A percentile compares a stretch with the other conserved stretches of the same genome.
These are phyloP conservation scores for Calliphora vicina DNA, from an alignment of 1,140 invertebrate species.

Conservation along the genomic window DNA sequence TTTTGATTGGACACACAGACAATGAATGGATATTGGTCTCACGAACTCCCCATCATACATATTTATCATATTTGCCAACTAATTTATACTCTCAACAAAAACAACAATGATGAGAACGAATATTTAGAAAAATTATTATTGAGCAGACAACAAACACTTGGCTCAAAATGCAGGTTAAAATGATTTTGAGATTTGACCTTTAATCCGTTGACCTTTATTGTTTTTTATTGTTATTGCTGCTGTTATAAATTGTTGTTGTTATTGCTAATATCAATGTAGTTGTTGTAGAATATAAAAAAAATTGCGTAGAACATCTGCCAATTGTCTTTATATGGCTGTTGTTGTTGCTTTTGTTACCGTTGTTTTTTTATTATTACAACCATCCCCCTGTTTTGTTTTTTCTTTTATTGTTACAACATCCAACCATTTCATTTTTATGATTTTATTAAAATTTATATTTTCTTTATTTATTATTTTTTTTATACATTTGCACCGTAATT, in stretches of 20 bases:
- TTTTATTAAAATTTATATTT: neutral
- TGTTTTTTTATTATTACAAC: neutral
- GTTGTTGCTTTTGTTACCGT: neutral
- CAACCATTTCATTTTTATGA: neutral
- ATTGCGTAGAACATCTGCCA: conserved; percentile 30
- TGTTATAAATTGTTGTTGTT: neutral
- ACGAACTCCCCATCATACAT: neutral
- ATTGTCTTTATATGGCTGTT: conserved; percentile 20
- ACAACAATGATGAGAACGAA: no score
- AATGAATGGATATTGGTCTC: no score
- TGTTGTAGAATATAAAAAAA: neutral
- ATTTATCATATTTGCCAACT: neutral
- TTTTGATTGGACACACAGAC: neutral
- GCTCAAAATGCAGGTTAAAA: neutral
- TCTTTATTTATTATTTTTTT: neutral
- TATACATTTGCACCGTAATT: neutral
- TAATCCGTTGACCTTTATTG: conserved; percentile 33
- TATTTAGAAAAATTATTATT: neutral
- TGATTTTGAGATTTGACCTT: conserved; percentile 20
- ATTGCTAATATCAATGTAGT: neutral
- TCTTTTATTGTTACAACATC: neutral
- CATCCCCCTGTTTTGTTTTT: neutral
- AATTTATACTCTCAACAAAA: no score
- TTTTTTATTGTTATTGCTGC: conserved; percentile 5
- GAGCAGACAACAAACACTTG: neutral